These are phyloP conservation scores for Orthosia gothica DNA, from an alignment of 2,888 invertebrate genomes.

Conservation along the genomic window DNA sequence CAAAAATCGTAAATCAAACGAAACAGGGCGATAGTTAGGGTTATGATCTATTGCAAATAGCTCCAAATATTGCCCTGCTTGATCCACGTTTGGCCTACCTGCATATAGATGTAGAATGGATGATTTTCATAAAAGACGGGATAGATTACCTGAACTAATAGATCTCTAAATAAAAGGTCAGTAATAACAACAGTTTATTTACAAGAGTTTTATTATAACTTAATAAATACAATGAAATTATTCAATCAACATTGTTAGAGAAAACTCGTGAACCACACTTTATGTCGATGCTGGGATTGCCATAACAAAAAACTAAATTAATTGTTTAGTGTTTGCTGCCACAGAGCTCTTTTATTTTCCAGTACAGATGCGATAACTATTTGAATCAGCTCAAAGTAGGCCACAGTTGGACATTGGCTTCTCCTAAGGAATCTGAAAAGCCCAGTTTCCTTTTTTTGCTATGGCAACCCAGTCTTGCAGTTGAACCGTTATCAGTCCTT, in stretches of 20 bases:
- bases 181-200: conserved; percentile 54
- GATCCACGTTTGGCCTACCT: no score
- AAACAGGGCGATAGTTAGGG: no score
- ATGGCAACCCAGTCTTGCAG: conserved; percentile 33
- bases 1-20: no score
- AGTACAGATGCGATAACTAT: conserved; percentile 8
- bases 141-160: neutral
- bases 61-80: no score
- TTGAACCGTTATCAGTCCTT: conserved; percentile 47
- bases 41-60: no score
- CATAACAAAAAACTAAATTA: conserved; percentile 36
- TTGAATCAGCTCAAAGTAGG: neutral
- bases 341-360: neutral
- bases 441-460: neutral
- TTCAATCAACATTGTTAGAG: conserved; percentile 55
- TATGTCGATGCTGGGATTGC: conserved; percentile 19
- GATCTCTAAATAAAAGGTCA: conserved; percentile 6
- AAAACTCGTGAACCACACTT: conserved; percentile 33
- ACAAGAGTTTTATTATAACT: conserved; percentile 66
- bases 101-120: no score
- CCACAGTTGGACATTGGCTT: conserved; percentile 1
- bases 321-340: conserved; percentile 23
- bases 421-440: conserved; percentile 14
- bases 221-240: conserved; percentile 64
- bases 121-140: neutral